Evolutionary conservation across 1,140 invertebrate species (phyloP), one percentile per base, ranked within the genome.

Genomic region (Caenorhabditis briggsae): DNA sequence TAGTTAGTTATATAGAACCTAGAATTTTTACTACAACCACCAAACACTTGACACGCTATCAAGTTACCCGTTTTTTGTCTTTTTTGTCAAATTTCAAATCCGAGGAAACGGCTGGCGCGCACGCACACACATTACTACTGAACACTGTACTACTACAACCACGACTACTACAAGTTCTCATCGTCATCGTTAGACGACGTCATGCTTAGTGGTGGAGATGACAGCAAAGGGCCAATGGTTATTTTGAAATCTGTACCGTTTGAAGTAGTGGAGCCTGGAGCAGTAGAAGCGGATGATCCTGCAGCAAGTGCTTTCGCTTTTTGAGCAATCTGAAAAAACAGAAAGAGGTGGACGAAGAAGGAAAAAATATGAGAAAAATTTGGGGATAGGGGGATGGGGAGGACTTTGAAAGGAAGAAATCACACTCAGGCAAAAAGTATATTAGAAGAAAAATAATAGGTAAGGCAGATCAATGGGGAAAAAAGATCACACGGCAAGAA

Each of bases 211-310:
- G 59, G 11, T 61, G 59, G 9, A 9, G 59, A 20, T 33, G 11
- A 6, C 33, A 50, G 9, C 12, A 74, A 16, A n/a, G 70, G 70
- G 0, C 46, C 70, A n/a, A 78, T 78, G 70, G 70, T 78, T 23
- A 78, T 78, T 53, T 78, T 78, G 70, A 78, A 78, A 78, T 78
- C 70, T n/a, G 70, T 78, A 78, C 70, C 70, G 70, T 78, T 78
- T 78, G 70, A 46, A 41, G 41, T 41, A 46, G 64, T 46, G 5
- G 64, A 46, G n/a, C n/a, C n/a, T 46, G 41, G 9, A 8, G 46
- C 46, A 18, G 46, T 46, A 50, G 33, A 5, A 5, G 43, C 23
- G n/a, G 70, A 78, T 5, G 6, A 20, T 43, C 11, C 18, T 25
- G 23, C 25, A 25, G 70, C 14, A 11, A 83, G 82, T n/a, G 33